Percentiles rank a stretch among this genome's conserved stretches.
Evolutionary conservation across 2,888 invertebrate genomes (phyloP).

Genomic region (Lasioglossum vierecki): DNA sequence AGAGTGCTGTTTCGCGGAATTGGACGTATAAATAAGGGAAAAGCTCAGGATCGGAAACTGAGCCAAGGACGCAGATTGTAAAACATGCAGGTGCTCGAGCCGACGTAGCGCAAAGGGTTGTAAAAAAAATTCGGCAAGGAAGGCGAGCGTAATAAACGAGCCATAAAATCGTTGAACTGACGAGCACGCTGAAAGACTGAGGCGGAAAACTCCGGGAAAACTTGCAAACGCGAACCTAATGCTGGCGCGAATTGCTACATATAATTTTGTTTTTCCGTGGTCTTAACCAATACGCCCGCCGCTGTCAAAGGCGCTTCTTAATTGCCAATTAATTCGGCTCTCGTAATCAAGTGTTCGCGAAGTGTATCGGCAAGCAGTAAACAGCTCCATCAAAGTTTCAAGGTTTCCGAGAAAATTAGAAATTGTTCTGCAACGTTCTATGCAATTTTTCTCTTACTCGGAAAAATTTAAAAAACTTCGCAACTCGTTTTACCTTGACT

Average conservation of each 20-base stretch:
- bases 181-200: not conserved
- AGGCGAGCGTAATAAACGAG: constrained; percentile 26
- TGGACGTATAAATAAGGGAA: constrained; percentile 25
- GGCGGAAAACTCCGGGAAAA: not conserved
- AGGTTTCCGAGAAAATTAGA: not conserved
- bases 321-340: constrained; percentile 1
- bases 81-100: constrained; percentile 41
- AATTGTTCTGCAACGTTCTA: not conserved
- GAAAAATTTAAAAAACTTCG: not conserved
- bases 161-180: constrained; percentile 37
- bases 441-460: not conserved
- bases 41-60: constrained; percentile 47
- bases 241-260: not conserved
- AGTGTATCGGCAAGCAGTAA: not conserved
- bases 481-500: not conserved
- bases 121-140: constrained; percentile 41
- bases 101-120: constrained; percentile 3
- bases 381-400: not conserved
- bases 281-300: not conserved
- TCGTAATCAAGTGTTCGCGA: not conserved
- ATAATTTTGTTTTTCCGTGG: not conserved
- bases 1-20: constrained; percentile 9
- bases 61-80: constrained; percentile 54
- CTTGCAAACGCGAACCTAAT: not conserved
- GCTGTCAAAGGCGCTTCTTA: not conserved